Conservation (phyloP, 1,140 invertebrate species). For the Drosophila pectinifera region DNA sequence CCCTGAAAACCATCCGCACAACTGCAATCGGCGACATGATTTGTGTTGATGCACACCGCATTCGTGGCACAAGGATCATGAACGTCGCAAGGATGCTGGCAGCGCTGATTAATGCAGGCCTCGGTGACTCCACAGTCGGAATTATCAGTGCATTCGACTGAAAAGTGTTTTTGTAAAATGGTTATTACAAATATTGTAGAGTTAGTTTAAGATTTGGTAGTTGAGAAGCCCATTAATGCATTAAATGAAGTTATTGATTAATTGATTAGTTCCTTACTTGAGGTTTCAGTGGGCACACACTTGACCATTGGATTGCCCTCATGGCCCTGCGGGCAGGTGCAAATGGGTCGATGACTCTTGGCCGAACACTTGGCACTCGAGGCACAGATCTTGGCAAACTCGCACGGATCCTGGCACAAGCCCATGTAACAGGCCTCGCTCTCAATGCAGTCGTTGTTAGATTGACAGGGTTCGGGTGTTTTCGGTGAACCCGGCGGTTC, state of each 20-base stretch:
- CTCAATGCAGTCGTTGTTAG: conserved; percentile 90
- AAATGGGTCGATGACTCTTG: conserved; percentile 91
- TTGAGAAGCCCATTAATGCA: not conserved
- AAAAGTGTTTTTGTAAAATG: conserved; percentile 4
- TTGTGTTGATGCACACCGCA: conserved; percentile 94
- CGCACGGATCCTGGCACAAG: conserved; percentile 90
- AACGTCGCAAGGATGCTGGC: conserved; percentile 92
- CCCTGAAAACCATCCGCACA: conserved; percentile 94
- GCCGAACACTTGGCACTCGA: conserved; percentile 89
- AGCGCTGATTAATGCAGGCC: conserved; percentile 92
- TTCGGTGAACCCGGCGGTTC: conserved; percentile 89
- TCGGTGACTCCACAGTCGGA: conserved; percentile 92
- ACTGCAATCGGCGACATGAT: conserved; percentile 93
- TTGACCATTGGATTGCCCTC: conserved; percentile 91
- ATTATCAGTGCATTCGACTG: conserved; percentile 92
- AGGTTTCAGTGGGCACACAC: conserved; percentile 88
- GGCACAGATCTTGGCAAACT: conserved; percentile 90
- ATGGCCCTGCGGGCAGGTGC: conserved; percentile 90
- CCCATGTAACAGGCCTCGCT: conserved; percentile 91
- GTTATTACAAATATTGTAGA: not conserved
- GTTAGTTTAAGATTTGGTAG: not conserved
- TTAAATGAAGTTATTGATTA: conserved; percentile 46
- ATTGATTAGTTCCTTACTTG: conserved; percentile 88
- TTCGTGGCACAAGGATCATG: conserved; percentile 93
- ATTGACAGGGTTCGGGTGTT: conserved; percentile 89